phyloP scores from a whole-genome alignment of 2,113 vertebrate species.

The Caloenas nicobarica region DNA sequence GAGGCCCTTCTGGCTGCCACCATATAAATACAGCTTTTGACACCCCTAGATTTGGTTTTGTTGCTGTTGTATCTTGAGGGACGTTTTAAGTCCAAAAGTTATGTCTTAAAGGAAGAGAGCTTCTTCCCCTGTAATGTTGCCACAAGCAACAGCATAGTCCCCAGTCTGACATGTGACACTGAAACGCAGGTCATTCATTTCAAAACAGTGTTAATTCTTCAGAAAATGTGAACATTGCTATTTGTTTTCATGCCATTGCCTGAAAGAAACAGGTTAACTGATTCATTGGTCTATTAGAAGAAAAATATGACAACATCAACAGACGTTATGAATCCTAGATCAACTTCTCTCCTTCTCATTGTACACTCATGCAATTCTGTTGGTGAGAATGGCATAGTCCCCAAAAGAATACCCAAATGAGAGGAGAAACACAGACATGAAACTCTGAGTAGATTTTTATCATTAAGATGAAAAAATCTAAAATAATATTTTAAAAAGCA shows the following conservation, averaged over 20 bases:
- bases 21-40: background rate
- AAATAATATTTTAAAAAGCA: background rate
- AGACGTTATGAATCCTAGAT: background rate
- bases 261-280: background rate
- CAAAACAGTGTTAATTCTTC: background rate
- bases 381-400: background rate
- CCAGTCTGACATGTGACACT: background rate
- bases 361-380: background rate
- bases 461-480: background rate
- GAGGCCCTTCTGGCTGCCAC: background rate
- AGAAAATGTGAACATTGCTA: background rate
- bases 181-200: background rate
- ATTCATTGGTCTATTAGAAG: background rate
- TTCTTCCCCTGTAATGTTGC: background rate
- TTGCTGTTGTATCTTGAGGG: background rate
- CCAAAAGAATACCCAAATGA: background rate
- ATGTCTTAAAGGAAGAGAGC: background rate
- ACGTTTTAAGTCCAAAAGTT: background rate
- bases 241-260: background rate
- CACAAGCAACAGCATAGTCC: background rate
- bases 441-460: background rate
- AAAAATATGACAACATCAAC: background rate
- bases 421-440: background rate
- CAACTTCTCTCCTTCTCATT: background rate
- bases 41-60: background rate